Percentiles rank a stretch among this genome's conserved stretches.
These are phyloP conservation scores for Ceyx melanurus DNA, from an alignment of 2,113 vertebrate genomes.

Conservation along the genomic window DNA sequence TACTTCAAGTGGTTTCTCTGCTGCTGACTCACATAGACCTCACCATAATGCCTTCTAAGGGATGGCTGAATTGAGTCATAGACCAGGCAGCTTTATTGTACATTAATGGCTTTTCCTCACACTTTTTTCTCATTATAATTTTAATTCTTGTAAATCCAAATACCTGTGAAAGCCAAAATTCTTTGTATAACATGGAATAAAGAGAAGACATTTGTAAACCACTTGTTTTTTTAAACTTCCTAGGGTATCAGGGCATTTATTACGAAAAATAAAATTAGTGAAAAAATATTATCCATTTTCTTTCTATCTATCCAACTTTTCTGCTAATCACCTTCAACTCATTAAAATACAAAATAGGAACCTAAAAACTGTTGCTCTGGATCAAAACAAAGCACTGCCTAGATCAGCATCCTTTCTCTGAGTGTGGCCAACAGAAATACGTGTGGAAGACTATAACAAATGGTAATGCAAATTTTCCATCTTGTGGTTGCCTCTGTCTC, in stretches of 20 bases:
- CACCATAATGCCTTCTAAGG: not conserved
- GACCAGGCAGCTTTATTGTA: not conserved
- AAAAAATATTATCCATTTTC: not conserved
- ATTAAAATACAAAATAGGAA: not conserved
- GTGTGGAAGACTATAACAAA: not conserved
- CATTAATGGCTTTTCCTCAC: not conserved
- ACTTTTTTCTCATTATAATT: not conserved
- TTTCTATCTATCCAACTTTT: not conserved
- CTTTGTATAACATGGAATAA: not conserved
- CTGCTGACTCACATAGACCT: not conserved
- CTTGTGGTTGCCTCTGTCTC: not conserved
- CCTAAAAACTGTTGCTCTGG: not conserved
- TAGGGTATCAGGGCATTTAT: not conserved
- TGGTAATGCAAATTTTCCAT: not conserved
- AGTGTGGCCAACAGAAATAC: not conserved
- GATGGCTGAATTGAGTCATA: not conserved
- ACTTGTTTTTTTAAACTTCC: not conserved
- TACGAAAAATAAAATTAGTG: not conserved
- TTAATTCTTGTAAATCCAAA: not conserved
- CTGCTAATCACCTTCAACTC: not conserved
- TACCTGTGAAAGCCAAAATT: not conserved
- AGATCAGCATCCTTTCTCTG: not conserved
- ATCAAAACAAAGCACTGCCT: not conserved
- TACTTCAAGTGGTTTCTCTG: conserved; percentile 11
- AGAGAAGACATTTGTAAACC: not conserved